phyloP scores from a whole-genome alignment of 2,113 vertebrate genomes.

The Lophura nycthemera region DNA sequence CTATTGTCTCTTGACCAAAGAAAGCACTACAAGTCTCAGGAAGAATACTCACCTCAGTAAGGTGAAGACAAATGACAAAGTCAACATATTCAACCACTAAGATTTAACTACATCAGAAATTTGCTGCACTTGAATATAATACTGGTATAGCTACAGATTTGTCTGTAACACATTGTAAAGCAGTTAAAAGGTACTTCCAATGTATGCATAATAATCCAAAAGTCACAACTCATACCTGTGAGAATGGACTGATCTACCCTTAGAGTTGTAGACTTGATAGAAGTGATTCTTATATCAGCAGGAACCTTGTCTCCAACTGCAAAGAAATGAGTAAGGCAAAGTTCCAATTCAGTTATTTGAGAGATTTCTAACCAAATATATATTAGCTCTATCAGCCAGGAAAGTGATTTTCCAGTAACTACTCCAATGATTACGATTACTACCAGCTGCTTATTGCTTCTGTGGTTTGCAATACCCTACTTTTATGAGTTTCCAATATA shows the following conservation, averaged over 20 bases:
- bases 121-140: neutral
- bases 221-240: conserved; percentile 83
- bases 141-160: neutral
- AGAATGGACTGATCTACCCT: conserved; percentile 98
- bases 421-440: neutral
- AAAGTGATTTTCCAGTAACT: neutral
- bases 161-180: neutral
- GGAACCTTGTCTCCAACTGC: conserved; percentile 98
- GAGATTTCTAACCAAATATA: neutral
- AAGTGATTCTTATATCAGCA: conserved; percentile 96
- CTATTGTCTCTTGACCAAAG: neutral
- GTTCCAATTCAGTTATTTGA: neutral
- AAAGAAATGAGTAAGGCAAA: conserved; percentile 5
- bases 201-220: neutral
- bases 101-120: neutral
- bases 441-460: neutral
- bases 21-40: neutral
- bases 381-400: neutral
- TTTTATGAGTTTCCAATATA: neutral
- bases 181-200: neutral
- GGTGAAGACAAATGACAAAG: neutral
- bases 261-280: conserved; percentile 97
- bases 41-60: neutral
- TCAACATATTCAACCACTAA: neutral
- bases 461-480: neutral